A percentile compares a stretch with the other conserved stretches of the same genome.
Evolutionary conservation across 2,888 invertebrate genomes (phyloP).

Genomic region (Lasioglossum oenotherae): DNA sequence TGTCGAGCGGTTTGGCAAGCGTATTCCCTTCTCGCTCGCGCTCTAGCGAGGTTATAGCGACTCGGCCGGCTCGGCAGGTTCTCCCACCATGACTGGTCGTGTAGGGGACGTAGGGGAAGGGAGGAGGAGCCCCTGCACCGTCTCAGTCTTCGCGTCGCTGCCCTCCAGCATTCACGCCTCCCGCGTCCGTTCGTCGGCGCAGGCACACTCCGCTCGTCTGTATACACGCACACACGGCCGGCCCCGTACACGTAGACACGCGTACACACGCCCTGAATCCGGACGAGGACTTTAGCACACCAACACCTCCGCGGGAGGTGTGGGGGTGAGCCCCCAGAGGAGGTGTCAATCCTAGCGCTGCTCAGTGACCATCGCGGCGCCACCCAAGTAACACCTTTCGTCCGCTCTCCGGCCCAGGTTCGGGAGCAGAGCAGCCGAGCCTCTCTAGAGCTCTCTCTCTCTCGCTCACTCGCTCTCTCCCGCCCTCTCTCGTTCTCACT

Average conservation of each 20-base stretch:
- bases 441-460: conserved; percentile 46
- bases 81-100: conserved; percentile 57
- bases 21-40: conserved; percentile 32
- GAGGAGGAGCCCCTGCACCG: conserved; percentile 80
- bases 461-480: conserved; percentile 12
- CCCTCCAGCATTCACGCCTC: conserved; percentile 84
- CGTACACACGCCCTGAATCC: conserved; percentile 72
- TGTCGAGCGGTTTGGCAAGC: background rate
- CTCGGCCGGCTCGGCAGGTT: conserved; percentile 48
- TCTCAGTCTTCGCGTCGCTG: conserved; percentile 83
- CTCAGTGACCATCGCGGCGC: conserved; percentile 85
- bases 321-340: conserved; percentile 84
- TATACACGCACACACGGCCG: conserved; percentile 64
- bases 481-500: conserved; percentile 15
- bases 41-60: conserved; percentile 21
- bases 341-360: conserved; percentile 85
- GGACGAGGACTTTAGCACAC: conserved; percentile 82
- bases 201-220: conserved; percentile 71
- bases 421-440: conserved; percentile 28
- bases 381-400: conserved; percentile 85
- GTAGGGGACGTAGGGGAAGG: conserved; percentile 77
- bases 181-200: conserved; percentile 80
- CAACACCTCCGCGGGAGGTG: conserved; percentile 83
- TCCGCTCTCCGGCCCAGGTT: conserved; percentile 76
- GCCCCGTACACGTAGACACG: conserved; percentile 60